Evolutionary conservation across 2,113 vertebrate genomes (phyloP).

Genomic region (Silurus meridionalis): DNA sequence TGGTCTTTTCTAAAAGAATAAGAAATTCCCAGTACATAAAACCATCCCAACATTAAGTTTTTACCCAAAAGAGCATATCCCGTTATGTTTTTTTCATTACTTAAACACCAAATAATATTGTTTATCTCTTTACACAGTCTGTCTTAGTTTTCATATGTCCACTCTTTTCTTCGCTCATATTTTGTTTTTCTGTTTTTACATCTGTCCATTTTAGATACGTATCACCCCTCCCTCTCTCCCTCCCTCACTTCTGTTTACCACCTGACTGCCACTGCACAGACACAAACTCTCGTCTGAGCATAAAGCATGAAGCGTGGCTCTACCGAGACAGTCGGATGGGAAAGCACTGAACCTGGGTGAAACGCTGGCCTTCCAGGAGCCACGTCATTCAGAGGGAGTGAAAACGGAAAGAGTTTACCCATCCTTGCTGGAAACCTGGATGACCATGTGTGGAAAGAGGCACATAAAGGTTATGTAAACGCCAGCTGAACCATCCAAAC

Average conservation of each 20-base stretch:
- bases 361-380: constrained; percentile 9
- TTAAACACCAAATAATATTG: neutral
- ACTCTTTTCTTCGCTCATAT: neutral
- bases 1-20: too few relatives aligned
- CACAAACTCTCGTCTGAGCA: neutral
- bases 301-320: neutral
- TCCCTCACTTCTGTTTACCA: neutral
- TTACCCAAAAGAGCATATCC: neutral
- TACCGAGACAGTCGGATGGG: neutral
- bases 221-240: neutral
- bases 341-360: neutral
- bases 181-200: neutral
- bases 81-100: neutral
- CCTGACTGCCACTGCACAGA: neutral
- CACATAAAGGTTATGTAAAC: constrained; percentile 51
- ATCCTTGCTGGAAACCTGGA: constrained; percentile 9
- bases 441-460: constrained; percentile 1
- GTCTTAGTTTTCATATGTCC: neutral
- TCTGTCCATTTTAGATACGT: neutral
- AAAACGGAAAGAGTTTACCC: constrained; percentile 34
- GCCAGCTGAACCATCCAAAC: constrained; percentile 23
- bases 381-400: constrained; percentile 19
- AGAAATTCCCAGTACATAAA: neutral
- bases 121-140: neutral
- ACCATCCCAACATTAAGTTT: neutral